These are phyloP conservation scores for Drosophila virilis DNA, from an alignment of 1,140 invertebrate genomes.

Conservation along the genomic window DNA sequence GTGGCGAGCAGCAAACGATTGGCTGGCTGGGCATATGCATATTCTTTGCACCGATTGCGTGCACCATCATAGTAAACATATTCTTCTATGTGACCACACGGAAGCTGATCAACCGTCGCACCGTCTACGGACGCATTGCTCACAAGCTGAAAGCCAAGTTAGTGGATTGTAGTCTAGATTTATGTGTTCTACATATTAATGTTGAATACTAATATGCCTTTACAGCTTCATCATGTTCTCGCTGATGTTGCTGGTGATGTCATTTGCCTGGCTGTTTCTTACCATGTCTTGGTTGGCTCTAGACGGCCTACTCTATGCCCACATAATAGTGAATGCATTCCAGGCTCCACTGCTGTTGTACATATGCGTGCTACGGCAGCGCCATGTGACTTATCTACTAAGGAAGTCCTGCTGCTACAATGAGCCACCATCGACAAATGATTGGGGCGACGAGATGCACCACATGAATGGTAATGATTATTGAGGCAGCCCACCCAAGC, in stretches of 20 bases:
- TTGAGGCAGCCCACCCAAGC: conserved; percentile 53
- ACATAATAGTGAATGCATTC: conserved; percentile 90
- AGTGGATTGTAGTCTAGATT: conserved; percentile 12
- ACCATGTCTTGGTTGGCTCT: conserved; percentile 89
- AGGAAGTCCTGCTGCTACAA: conserved; percentile 91
- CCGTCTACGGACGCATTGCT: conserved; percentile 92
- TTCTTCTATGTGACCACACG: conserved; percentile 91
- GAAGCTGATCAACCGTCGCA: conserved; percentile 91
- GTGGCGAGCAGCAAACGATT: conserved; percentile 88
- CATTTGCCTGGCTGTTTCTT: conserved; percentile 89
- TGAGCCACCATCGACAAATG: conserved; percentile 87
- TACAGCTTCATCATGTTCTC: conserved; percentile 92
- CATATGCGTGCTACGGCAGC: conserved; percentile 90
- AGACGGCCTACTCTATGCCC: conserved; percentile 89
- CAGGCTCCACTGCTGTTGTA: conserved; percentile 90
- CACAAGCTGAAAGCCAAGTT: conserved; percentile 93
- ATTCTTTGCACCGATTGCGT: conserved; percentile 91
- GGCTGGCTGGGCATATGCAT: conserved; percentile 92
- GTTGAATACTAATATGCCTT: conserved; percentile 53
- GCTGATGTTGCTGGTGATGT: conserved; percentile 90
- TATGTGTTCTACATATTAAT: neutral
- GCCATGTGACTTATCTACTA: conserved; percentile 90
- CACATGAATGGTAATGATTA: conserved; percentile 91
- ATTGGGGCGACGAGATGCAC: conserved; percentile 94
- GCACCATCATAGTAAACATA: conserved; percentile 90